These are phyloP conservation scores for Sclerurus mexicanus DNA, from an alignment of 2,113 vertebrate species.

Conservation along the genomic window DNA sequence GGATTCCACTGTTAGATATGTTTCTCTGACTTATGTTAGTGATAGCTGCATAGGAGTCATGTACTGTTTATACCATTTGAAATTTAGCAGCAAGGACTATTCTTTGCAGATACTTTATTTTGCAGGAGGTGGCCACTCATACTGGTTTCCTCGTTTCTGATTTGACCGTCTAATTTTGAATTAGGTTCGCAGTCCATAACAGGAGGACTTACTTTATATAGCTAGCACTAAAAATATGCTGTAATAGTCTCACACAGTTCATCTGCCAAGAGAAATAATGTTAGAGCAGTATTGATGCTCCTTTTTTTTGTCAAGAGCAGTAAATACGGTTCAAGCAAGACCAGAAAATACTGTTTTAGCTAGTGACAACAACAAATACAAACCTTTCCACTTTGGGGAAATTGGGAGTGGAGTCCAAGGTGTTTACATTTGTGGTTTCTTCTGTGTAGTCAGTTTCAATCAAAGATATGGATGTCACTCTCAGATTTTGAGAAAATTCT, in stretches of 20 bases:
- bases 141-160: not conserved
- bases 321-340: not conserved
- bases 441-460: not conserved
- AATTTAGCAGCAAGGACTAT: not conserved
- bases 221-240: not conserved
- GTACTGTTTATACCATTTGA: not conserved
- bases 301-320: not conserved
- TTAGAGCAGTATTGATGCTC: not conserved
- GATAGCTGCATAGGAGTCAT: not conserved
- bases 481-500: not conserved
- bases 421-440: not conserved
- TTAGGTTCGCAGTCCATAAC: not conserved
- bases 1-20: not conserved
- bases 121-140: not conserved
- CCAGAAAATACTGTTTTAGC: not conserved
- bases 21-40: not conserved
- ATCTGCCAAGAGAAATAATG: not conserved
- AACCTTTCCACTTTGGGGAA: not conserved
- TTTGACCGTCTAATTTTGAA: not conserved
- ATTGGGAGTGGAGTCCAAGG: not conserved
- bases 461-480: not conserved
- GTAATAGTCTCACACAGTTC: not conserved
- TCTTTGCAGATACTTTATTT: not conserved
- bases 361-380: not conserved
- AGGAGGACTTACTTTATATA: not conserved